Evolutionary conservation across 2,888 invertebrate species (phyloP), one percentile per base, ranked within the genome.

Genomic region (Carterocephalus palaemon): DNA sequence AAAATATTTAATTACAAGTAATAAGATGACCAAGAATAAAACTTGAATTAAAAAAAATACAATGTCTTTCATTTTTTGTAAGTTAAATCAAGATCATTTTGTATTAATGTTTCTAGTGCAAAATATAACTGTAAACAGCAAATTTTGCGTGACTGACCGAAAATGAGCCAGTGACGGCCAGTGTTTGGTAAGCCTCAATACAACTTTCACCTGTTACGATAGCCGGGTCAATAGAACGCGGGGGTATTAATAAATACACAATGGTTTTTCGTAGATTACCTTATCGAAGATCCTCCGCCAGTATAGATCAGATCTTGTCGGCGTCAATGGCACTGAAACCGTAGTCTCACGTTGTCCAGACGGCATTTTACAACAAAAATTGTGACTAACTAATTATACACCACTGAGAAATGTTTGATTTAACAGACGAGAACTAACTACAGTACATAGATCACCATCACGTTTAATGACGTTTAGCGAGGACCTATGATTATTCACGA

Each of bases 231-330:
- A 10, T 3, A 33, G 12, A 43, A 29, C 23, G 6, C 15, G 22
- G 22, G 20, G 12, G 23, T 20, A 9, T 32, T 8, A 32, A 32
- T 32, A 17, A n/a, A 17, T 32, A n/a, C 17, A 19, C 8, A 16
- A 19, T 32, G 19, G 17, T 32, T 32, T 32, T 16, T 13, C 46
- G 22, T 16, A 24, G 52, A 49, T 50, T 75, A 88, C 88, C 79
- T 87, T 88, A 54, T 82, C 77, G 57, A 88, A 88, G 56, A 88
- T 77, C 58, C 78, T 68, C 43, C 80, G 70, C 88, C 88, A 88
- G 57, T 88, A 88, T 40, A 81, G 67, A 66, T 86, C 84, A 6
- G 81, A 78, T 57, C 82, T 70, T 7, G 82, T 79, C 28, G 81
- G 83, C 43, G 80, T 79, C 51, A 86, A 62, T 43, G 85, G 86